Base-by-base conservation (phyloP, 1,140 invertebrate species). In the Scaptomyza graminum region DNA sequence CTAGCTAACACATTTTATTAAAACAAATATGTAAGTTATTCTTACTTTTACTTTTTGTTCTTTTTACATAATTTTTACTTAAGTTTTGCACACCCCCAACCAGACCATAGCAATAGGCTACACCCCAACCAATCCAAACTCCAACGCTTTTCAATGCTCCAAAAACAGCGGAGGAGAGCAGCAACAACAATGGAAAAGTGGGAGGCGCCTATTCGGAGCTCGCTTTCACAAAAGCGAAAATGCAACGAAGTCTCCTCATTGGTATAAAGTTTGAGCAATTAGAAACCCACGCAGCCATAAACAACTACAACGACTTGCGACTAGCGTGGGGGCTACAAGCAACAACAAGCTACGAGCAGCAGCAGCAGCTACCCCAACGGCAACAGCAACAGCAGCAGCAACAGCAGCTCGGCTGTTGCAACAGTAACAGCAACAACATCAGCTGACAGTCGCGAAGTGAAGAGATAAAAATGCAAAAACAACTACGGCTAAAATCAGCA, bases 221-320 rank as follows among this genome's bases (percentile, higher is more conserved):
- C 80, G 72, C 71, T 70, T 74, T 70, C 50, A 75, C 79, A 74
- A 74, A 80, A 80, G 78, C 79, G 78, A 80, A 83, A 87, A 79
- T 88, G 82, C 82, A 87, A 77, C 82, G 75, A 78, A 88, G 83
- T 83, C 72, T 70, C 82, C 82, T 84, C 87, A 90, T 90, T 90
- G 87, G 87, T 76, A 90, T 90, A 90, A 74, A 81, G 79, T 84
- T 85, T 84, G 85, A 90, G 87, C 87, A 90, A 90, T 90, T 90
- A 90, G 87, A 90, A 90, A 76, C 87, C 87, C 87, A 90, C 87
- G 87, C 87, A 90, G 87, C 79, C 79, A 90, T 90, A 90, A 90
- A 90, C 74, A 76, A 90, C 79, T 70, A 67, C 74, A 66, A 66
- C 25, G 13, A 64, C 43, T 55, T 37, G 73, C 41, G 67, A 67